phyloP scores from a whole-genome alignment of 2,797 vertebrate genomes.

The Myotis planiceps region DNA sequence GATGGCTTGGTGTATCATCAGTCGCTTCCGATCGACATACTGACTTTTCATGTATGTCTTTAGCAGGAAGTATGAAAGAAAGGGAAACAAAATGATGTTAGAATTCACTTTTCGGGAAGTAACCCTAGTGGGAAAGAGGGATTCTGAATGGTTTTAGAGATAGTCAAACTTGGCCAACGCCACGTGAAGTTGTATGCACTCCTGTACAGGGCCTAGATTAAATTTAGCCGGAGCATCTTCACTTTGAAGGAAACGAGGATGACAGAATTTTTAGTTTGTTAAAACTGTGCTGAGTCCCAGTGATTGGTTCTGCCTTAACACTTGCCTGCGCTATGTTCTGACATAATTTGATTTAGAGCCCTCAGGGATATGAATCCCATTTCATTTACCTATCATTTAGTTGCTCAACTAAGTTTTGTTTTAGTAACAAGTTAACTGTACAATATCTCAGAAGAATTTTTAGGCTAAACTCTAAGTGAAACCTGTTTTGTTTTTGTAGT shows the following conservation, averaged over 20 bases:
- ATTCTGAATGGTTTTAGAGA: background rate
- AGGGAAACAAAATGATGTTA: background rate
- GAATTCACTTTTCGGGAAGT: background rate
- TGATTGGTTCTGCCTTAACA: background rate
- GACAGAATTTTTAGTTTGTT: slow-evolving; percentile 36
- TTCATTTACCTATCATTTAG: slow-evolving; percentile 74
- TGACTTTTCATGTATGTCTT: background rate
- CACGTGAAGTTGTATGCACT: background rate
- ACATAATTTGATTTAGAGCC: slow-evolving; percentile 21
- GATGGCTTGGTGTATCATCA: background rate
- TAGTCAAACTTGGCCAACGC: background rate
- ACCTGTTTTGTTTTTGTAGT: slow-evolving; percentile 76
- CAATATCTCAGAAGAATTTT: slow-evolving; percentile 75
- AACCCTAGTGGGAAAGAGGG: background rate
- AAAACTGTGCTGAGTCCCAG: background rate
- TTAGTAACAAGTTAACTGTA: slow-evolving; percentile 57
- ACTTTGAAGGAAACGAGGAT: background rate
- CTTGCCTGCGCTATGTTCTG: background rate
- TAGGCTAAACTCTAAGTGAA: slow-evolving; percentile 80
- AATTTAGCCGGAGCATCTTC: slow-evolving; percentile 24
- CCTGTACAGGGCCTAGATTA: background rate
- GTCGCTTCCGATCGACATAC: background rate
- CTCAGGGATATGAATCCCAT: background rate
- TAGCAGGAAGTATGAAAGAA: background rate
- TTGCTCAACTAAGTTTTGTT: slow-evolving; percentile 77